Evolutionary conservation across 2,797 vertebrate genomes (phyloP), one percentile per base, ranked within the genome.

Genomic region (Odontamblyopus rebecca): DNA sequence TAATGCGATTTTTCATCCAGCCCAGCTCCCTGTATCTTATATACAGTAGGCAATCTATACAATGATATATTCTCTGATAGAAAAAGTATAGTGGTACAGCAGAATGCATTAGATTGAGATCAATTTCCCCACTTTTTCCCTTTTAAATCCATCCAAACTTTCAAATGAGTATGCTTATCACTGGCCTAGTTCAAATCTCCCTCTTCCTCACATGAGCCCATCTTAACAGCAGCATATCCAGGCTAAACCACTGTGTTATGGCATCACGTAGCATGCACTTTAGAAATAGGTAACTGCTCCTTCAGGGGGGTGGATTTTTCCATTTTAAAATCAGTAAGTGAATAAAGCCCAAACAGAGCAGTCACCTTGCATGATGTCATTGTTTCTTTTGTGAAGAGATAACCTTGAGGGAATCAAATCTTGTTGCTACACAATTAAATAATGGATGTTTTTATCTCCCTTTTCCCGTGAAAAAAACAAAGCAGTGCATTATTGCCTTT

Each of bases 381-480:
- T 41, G 32, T 69, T 67, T n/a, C 26, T 60, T 67, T 19, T 72
- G 27, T 82, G 75, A 82, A 77, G 74, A 68, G 62, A 80, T 83
- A 80, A 89, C 85, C 85, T 88, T 89, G 68, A 71, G 82, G 76
- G 85, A 69, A 78, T 76, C 62, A 44, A 74, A 73, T 72, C 54
- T 74, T 71, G 70, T 79, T 70, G 68, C 81, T 70, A 73, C 54
- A 66, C 44, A 65, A 67, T 79, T 76, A 50, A 87, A 83, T 86
- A 79, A 84, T 82, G 67, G 75, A 67, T 77, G 57, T 76, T 84
- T 73, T 15, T 74, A 50, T 74, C 75, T 73, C 16, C 11, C 61
- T 29, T 67, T 67, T 70, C 57, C 56, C 50, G 54, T 74, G 5
- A 35, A 32, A 68, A 27, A 68, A 27, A 54, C 51, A n/a, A 3